phyloP scores from a whole-genome alignment of 64 coral and sea anemone species.

The Dendrophyllia cribrosa region DNA sequence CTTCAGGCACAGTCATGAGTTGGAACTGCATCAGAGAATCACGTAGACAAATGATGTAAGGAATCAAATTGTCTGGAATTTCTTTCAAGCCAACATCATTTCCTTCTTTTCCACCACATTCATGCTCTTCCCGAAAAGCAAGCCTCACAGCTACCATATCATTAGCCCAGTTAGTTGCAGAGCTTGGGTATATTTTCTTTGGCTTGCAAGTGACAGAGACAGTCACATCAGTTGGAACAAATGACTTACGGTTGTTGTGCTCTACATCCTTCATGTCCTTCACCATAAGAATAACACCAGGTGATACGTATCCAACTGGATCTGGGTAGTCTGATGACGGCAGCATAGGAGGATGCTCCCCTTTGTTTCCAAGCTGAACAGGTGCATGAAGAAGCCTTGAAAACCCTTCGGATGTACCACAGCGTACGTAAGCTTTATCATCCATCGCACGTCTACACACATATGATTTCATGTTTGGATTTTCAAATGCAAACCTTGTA shows the following conservation, averaged over 20 bases:
- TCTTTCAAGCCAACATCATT: not conserved
- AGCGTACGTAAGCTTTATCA: constrained; percentile 59
- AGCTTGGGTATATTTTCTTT: constrained; percentile 20
- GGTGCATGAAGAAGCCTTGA: constrained; percentile 41
- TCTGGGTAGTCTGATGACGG: constrained; percentile 55
- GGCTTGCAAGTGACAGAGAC: constrained; percentile 55
- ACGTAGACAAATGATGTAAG: not conserved
- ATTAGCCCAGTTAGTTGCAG: constrained; percentile 26
- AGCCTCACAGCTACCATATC: constrained; percentile 15
- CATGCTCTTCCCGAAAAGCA: constrained; percentile 26
- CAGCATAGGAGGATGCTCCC: not conserved
- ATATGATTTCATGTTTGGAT: not conserved
- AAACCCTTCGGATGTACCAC: constrained; percentile 56
- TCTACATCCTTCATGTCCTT: constrained; percentile 36
- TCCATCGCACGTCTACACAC: constrained; percentile 34
- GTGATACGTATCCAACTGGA: constrained; percentile 61
- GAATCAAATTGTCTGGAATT: not conserved
- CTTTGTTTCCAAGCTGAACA: not conserved
- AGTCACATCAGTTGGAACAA: constrained; percentile 41
- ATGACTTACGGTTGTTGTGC: not conserved
- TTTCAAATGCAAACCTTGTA: too few species aligned
- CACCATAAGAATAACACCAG: constrained; percentile 49
- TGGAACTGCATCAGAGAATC: constrained; percentile 51
- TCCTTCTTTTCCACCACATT: not conserved
- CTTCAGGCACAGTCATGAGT: constrained; percentile 40